phyloP scores from a whole-genome alignment of 2,113 vertebrate genomes.

The Burhinus oedicnemus region DNA sequence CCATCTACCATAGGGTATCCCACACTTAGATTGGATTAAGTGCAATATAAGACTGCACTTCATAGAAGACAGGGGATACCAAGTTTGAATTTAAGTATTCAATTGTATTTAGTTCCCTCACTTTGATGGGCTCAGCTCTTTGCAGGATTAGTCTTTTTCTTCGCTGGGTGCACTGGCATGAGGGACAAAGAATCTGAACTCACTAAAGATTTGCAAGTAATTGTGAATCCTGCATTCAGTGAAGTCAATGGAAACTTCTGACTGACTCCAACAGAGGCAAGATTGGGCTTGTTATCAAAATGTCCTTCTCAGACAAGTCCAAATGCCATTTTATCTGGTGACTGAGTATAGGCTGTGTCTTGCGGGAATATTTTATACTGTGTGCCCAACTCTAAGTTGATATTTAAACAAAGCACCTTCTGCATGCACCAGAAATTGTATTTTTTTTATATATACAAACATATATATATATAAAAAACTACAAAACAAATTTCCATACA shows the following conservation, averaged over 20 bases:
- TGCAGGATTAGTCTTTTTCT: neutral
- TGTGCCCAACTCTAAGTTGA: neutral
- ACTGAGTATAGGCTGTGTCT: neutral
- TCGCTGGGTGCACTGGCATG: neutral
- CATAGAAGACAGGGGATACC: neutral
- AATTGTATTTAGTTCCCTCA: neutral
- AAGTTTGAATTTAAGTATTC: neutral
- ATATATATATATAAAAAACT: neutral
- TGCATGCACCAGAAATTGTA: neutral
- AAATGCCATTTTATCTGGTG: neutral
- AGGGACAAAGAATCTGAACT: constrained; percentile 24
- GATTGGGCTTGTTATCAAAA: neutral
- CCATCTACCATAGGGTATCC: neutral
- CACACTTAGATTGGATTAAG: neutral
- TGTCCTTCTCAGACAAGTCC: neutral
- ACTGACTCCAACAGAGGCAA: neutral
- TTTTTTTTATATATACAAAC: neutral
- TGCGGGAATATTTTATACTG: neutral
- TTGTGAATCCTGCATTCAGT: constrained; percentile 2
- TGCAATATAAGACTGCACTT: neutral
- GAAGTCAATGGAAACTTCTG: constrained; percentile 1
- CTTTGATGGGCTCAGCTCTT: neutral
- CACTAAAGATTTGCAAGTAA: neutral
- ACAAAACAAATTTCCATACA: neutral
- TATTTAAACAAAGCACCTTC: neutral